Percentiles rank a stretch among this genome's conserved stretches.
Conservation (phyloP, 92 coral and sea anemone genomes). For the Heteractis magnifica region DNA sequence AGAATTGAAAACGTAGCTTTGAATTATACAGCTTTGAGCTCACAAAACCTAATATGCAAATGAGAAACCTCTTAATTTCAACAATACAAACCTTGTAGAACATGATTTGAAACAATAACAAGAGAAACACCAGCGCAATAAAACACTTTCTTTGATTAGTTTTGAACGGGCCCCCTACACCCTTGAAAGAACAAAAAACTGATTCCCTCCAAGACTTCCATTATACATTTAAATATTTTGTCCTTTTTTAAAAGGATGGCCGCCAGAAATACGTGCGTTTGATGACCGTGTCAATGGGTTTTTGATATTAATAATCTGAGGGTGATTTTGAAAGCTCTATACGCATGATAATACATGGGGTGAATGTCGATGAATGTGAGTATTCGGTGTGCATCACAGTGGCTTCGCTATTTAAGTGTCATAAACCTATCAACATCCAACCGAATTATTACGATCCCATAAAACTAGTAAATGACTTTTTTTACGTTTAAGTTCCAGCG, state of each 20-base stretch:
- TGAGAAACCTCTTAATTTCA: constrained; percentile 24
- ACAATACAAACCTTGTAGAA: constrained; percentile 21
- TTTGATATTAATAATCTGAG: constrained; percentile 15
- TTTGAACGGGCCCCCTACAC: constrained; percentile 32
- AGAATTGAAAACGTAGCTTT: neutral
- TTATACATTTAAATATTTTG: constrained; percentile 11
- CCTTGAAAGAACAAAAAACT: constrained; percentile 11
- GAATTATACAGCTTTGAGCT: constrained; percentile 25
- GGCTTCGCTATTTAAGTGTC: constrained; percentile 2
- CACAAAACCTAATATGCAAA: constrained; percentile 72
- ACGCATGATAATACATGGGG: neutral
- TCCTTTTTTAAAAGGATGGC: constrained; percentile 1
- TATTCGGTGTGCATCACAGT: constrained; percentile 3
- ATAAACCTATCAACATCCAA: neutral
- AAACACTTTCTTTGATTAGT: constrained; percentile 5
- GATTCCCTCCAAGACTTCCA: constrained; percentile 9
- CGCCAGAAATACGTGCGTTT: constrained; percentile 20
- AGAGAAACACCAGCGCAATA: neutral
- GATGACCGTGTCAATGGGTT: constrained; percentile 18
- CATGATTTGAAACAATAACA: constrained; percentile 15
- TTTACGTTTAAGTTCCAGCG: neutral
- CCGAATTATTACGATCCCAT: constrained; percentile 7
- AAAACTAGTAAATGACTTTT: neutral
- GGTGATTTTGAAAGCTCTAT: constrained; percentile 13
- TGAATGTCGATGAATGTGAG: constrained; percentile 7